Evolutionary conservation across 2,113 vertebrate species (phyloP).

Genomic region (Nothobranchius furzeri): DNA sequence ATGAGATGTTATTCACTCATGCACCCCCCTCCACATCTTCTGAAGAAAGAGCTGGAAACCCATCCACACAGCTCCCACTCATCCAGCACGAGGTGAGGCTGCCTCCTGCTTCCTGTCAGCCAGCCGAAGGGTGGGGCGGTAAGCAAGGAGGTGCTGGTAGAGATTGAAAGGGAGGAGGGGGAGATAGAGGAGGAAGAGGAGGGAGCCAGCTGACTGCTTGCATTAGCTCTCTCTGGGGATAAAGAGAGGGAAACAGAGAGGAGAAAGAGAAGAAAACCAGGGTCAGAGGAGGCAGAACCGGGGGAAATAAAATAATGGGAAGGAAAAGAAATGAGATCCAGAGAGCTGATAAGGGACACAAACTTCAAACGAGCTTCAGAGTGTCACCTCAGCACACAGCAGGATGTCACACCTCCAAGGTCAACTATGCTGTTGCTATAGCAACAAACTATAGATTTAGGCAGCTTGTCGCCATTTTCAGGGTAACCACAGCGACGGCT

Average conservation of each 20-base stretch:
- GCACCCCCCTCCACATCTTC: slow-evolving; percentile 41
- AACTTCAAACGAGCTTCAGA: slow-evolving; percentile 13
- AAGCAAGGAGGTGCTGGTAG: slow-evolving; percentile 16
- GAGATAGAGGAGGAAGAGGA: slow-evolving; percentile 38
- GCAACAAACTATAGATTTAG: slow-evolving; percentile 51
- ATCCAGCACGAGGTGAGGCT: slow-evolving; percentile 61
- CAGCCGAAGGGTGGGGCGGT: slow-evolving; percentile 52
- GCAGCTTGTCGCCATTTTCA: slow-evolving; percentile 37
- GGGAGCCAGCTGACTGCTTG: slow-evolving; percentile 15
- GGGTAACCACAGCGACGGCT: slow-evolving; percentile 55
- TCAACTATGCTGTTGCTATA: slow-evolving; percentile 61
- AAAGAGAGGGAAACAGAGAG: slow-evolving; percentile 42
- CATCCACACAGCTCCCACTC: slow-evolving; percentile 55
- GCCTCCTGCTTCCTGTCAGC: slow-evolving; percentile 69
- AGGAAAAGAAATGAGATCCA: neutral
- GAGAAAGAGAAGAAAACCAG: slow-evolving; percentile 4
- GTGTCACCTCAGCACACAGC: slow-evolving; percentile 28
- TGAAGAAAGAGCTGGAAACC: slow-evolving; percentile 19
- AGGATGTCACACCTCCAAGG: slow-evolving; percentile 58
- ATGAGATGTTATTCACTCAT: slow-evolving; percentile 23
- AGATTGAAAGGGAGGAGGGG: slow-evolving; percentile 42
- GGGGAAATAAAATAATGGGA: neutral
- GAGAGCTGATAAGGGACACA: slow-evolving; percentile 5
- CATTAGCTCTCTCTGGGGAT: slow-evolving; percentile 6
- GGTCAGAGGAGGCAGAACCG: neutral